A percentile compares a stretch with the other conserved stretches of the same genome.
These are phyloP conservation scores for Chrysodeixis includens DNA, from an alignment of 2,888 invertebrate genomes.

Conservation along the genomic window DNA sequence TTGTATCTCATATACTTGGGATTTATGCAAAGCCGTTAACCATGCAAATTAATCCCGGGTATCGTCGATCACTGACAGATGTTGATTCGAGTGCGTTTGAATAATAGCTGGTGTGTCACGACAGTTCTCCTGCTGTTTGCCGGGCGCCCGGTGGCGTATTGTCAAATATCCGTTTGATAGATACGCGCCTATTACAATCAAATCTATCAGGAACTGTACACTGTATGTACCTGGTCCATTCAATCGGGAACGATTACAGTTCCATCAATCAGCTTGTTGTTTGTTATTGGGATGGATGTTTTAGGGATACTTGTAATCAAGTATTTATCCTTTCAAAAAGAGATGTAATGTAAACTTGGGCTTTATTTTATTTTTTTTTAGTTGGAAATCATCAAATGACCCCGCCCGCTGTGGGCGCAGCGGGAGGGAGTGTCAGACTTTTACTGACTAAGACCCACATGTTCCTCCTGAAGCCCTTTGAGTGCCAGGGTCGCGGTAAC, in stretches of 20 bases:
- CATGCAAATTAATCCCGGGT: conserved; percentile 77
- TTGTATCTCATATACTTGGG: conserved; percentile 63
- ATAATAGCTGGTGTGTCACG: conserved; percentile 67
- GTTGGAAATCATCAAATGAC: too few species aligned
- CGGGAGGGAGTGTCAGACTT: too few species aligned
- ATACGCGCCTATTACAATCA: conserved; percentile 30
- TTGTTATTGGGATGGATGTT: not conserved
- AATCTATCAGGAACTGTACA: conserved; percentile 19
- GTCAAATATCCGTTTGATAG: conserved; percentile 39
- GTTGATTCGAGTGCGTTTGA: conserved; percentile 76
- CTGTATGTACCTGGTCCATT: conserved; percentile 29
- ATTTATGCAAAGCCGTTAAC: conserved; percentile 76
- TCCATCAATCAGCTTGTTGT: not conserved
- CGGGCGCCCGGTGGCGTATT: conserved; percentile 17
- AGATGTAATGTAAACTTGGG: not conserved
- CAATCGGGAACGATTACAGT: conserved; percentile 9
- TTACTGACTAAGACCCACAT: too few species aligned
- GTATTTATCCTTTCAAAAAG: not conserved
- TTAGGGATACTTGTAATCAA: not conserved
- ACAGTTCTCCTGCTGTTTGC: conserved; percentile 45
- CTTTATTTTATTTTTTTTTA: too few species aligned
- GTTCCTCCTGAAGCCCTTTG: too few species aligned
- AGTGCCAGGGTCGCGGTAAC: too few species aligned
- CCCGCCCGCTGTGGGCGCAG: too few species aligned
- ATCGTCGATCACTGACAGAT: conserved; percentile 77